Evolutionary conservation across 2,797 vertebrate genomes (phyloP).

Genomic region (Leptodactylus fallax): DNA sequence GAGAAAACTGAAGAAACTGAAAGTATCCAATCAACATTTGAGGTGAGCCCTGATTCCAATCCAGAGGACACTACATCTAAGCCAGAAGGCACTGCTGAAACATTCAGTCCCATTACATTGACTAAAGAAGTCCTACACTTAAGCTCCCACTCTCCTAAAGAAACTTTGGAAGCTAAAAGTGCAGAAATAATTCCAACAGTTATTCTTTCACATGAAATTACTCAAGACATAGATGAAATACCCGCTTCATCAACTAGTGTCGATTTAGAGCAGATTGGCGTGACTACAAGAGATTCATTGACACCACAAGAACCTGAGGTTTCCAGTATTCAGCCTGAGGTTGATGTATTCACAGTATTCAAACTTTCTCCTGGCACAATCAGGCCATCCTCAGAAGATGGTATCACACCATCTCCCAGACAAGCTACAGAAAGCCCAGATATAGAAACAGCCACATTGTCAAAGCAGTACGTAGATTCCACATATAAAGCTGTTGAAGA

Average conservation of each 20-base stretch:
- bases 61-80: slow-evolving; percentile 68
- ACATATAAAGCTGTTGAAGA: slow-evolving; percentile 35
- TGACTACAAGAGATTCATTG: slow-evolving; percentile 51
- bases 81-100: slow-evolving; percentile 61
- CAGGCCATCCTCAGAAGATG: slow-evolving; percentile 8
- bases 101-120: slow-evolving; percentile 66
- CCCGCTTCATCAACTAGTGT: slow-evolving; percentile 61
- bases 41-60: slow-evolving; percentile 77
- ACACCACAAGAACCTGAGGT: slow-evolving; percentile 34
- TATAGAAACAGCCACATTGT: slow-evolving; percentile 66
- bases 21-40: slow-evolving; percentile 66
- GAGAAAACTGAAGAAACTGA: slow-evolving; percentile 54
- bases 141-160: slow-evolving; percentile 65
- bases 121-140: slow-evolving; percentile 64
- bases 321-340: slow-evolving; percentile 25
- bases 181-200: slow-evolving; percentile 70
- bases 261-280: slow-evolving; percentile 60
- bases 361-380: slow-evolving; percentile 34
- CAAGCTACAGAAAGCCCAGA: slow-evolving; percentile 45
- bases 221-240: slow-evolving; percentile 59
- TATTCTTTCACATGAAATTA: slow-evolving; percentile 67
- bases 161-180: slow-evolving; percentile 72
- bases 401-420: not conserved
- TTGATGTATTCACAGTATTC: slow-evolving; percentile 44
- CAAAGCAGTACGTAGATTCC: slow-evolving; percentile 67